These are phyloP conservation scores for Nautilus pompilius DNA, from an alignment of 1,140 invertebrate species.

Conservation along the genomic window DNA sequence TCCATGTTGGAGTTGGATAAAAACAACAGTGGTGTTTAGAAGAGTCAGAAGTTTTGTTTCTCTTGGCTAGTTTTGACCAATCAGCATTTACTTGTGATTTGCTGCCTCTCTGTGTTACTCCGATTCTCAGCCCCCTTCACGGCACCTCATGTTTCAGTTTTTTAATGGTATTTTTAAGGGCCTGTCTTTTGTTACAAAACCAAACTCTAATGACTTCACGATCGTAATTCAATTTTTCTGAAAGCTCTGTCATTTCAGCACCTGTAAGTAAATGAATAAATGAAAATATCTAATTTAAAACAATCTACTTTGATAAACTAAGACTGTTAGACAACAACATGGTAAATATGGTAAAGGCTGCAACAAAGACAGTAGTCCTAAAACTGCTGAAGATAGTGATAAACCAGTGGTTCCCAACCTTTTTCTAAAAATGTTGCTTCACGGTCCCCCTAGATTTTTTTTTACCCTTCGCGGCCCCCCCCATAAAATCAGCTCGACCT, in stretches of 20 bases:
- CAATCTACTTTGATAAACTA: background rate
- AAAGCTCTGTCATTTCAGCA: slow-evolving; percentile 92
- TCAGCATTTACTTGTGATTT: slow-evolving; percentile 6
- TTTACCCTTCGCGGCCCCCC: too few species aligned
- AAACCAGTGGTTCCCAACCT: too few species aligned
- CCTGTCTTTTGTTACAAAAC: slow-evolving; percentile 99
- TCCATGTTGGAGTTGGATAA: slow-evolving; percentile 8
- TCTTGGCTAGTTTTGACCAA: slow-evolving; percentile 8
- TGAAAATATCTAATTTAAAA: background rate
- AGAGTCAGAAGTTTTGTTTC: slow-evolving; percentile 6
- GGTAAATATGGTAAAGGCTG: too few species aligned
- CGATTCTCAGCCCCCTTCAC: slow-evolving; percentile 16
- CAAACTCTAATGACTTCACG: slow-evolving; percentile 97
- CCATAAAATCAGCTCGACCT: too few species aligned
- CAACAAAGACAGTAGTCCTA: background rate
- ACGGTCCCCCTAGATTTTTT: too few species aligned
- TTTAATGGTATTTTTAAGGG: slow-evolving; percentile 86
- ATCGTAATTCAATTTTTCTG: slow-evolving; percentile 93
- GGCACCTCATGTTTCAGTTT: slow-evolving; percentile 54
- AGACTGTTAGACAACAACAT: too few species aligned
- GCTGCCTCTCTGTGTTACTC: slow-evolving; percentile 3
- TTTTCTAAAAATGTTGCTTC: too few species aligned
- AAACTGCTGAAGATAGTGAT: background rate
- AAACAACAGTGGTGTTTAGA: slow-evolving; percentile 7
- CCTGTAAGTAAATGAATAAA: slow-evolving; percentile 57